A percentile compares a stretch with the other conserved stretches of the same genome.
Evolutionary conservation across 2,888 invertebrate species (phyloP).

Genomic region (Scaptomyza parva): DNA sequence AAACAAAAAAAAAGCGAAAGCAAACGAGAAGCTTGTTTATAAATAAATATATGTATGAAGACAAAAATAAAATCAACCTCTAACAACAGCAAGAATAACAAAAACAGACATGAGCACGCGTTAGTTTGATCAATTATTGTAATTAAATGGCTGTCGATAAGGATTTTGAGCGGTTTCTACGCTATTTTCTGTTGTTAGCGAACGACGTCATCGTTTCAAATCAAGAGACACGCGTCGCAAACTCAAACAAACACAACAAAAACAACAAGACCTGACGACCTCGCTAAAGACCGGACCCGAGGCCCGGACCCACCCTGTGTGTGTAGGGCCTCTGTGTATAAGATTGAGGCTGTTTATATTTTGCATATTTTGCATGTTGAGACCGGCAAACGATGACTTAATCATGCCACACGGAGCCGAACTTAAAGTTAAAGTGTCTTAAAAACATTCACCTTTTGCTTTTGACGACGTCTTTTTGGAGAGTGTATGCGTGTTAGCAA

Average conservation of each 20-base stretch:
- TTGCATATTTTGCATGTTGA: conserved; percentile 47
- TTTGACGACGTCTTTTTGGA: conserved; percentile 66
- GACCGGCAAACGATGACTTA: conserved; percentile 68
- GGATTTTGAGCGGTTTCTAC: conserved; percentile 26
- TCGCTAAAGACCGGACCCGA: conserved; percentile 58
- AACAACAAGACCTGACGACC: conserved; percentile 66
- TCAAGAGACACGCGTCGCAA: conserved; percentile 48
- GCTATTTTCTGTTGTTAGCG: conserved; percentile 43
- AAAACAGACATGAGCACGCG: conserved; percentile 11
- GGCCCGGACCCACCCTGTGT: conserved; percentile 25
- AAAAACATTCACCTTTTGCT: conserved; percentile 76
- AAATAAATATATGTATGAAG: conserved; percentile 21
- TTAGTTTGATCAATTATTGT: conserved; percentile 66
- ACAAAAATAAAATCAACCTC: conserved; percentile 22
- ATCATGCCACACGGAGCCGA: conserved; percentile 50
- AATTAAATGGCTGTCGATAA: conserved; percentile 55
- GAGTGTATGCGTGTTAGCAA: conserved; percentile 61
- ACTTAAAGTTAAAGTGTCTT: conserved; percentile 33
- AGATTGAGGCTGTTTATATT: conserved; percentile 57
- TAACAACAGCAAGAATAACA: conserved; percentile 24
- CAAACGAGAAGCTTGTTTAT: conserved; percentile 22
- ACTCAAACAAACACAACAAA: conserved; percentile 12
- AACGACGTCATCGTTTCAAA: conserved; percentile 70
- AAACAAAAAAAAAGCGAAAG: conserved; percentile 49
- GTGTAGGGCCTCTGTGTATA: not conserved